Percentiles rank a stretch among this genome's conserved stretches.
Conservation (phyloP, 2,888 invertebrate genomes). For the Tricholauxania praeusta region DNA sequence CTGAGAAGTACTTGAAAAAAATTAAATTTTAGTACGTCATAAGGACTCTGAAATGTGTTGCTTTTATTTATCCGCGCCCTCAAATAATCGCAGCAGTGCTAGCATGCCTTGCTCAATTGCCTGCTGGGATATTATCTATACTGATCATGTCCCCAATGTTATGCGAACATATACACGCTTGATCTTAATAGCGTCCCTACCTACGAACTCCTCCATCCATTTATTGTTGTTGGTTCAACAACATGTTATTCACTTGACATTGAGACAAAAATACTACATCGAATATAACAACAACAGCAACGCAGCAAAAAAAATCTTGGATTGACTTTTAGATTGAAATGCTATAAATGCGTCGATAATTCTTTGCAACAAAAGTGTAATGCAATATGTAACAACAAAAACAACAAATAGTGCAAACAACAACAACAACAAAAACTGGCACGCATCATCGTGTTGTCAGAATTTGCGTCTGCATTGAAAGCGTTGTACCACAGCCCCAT, state of each 20-base stretch:
- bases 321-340: slow-evolving; percentile 17
- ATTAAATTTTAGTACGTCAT: no score
- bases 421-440: not conserved
- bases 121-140: no score
- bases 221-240: slow-evolving; percentile 50
- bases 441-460: slow-evolving; percentile 4
- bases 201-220: slow-evolving; percentile 21
- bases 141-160: no score
- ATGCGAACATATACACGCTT: slow-evolving; percentile 4
- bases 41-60: no score
- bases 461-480: slow-evolving; percentile 6
- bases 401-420: not conserved
- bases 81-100: no score
- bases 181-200: slow-evolving; percentile 26
- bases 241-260: slow-evolving; percentile 55
- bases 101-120: no score
- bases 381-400: slow-evolving; percentile 3
- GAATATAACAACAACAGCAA: slow-evolving; percentile 18
- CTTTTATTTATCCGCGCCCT: no score
- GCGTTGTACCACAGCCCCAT: not conserved
- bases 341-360: slow-evolving; percentile 31
- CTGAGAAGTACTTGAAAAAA: no score
- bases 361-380: slow-evolving; percentile 5
- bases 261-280: slow-evolving; percentile 47
- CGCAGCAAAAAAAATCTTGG: not conserved